These are phyloP conservation scores for Strix uralensis DNA, from an alignment of 2,113 vertebrate species.

Conservation along the genomic window DNA sequence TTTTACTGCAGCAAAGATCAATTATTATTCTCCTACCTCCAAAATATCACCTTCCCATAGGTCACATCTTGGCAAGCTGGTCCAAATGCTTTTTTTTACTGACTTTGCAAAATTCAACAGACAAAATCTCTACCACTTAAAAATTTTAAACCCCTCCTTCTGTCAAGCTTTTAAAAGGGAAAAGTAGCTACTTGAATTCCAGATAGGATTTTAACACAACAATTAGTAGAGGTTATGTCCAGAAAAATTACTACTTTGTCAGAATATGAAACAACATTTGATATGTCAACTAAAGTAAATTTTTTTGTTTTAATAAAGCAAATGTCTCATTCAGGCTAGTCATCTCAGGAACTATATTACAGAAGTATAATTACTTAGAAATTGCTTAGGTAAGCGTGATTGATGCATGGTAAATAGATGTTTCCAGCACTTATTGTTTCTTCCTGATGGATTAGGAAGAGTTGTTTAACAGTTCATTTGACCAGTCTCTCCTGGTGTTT, in stretches of 20 bases:
- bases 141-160: not conserved
- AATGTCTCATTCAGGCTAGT: not conserved
- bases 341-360: slow-evolving; percentile 22
- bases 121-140: not conserved
- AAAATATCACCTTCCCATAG: not conserved
- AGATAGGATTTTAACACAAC: slow-evolving; percentile 16
- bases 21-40: not conserved
- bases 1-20: not conserved
- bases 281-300: not conserved
- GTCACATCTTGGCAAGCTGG: not conserved
- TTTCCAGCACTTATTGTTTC: slow-evolving; percentile 81
- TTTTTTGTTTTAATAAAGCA: slow-evolving; percentile 12
- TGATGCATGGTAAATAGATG: slow-evolving; percentile 82
- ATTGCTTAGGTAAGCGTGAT: slow-evolving; percentile 83
- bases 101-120: not conserved
- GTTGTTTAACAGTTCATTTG: slow-evolving; percentile 89
- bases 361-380: slow-evolving; percentile 80
- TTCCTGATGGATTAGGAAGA: slow-evolving; percentile 82
- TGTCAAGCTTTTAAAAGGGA: not conserved
- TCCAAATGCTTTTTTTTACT: not conserved
- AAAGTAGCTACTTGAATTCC: not conserved
- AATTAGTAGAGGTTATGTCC: slow-evolving; percentile 3
- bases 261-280: not conserved
- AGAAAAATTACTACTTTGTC: not conserved
- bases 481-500: slow-evolving; percentile 73